Conservation (phyloP, 1,140 invertebrate species). For the Drosophila lini region DNA sequence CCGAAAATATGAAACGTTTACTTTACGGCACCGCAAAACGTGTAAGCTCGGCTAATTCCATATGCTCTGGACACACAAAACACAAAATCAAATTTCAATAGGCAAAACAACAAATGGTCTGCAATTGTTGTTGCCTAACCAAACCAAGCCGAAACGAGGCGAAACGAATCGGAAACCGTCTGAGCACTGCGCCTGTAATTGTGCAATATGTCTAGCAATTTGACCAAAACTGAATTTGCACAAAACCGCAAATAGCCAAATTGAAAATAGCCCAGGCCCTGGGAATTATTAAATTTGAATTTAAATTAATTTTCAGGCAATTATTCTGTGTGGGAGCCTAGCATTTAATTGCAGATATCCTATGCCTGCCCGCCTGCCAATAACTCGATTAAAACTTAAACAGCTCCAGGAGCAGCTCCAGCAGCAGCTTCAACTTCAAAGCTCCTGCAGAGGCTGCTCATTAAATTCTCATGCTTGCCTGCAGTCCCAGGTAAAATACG, state of each 20-base stretch:
- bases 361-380: constrained; percentile 19
- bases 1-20: constrained; percentile 21
- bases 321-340: constrained; percentile 1
- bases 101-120: constrained; percentile 26
- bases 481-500: constrained; percentile 52
- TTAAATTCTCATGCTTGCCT: constrained; percentile 66
- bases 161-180: constrained; percentile 14
- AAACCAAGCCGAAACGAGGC: constrained; percentile 12
- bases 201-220: constrained; percentile 45
- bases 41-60: constrained; percentile 31
- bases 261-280: constrained; percentile 18
- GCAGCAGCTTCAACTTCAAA: constrained; percentile 30
- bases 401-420: constrained; percentile 16
- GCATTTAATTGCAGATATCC: constrained; percentile 17
- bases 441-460: constrained; percentile 37
- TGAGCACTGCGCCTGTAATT: constrained; percentile 34
- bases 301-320: constrained; percentile 32
- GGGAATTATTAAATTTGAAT: constrained; percentile 50
- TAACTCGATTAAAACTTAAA: constrained; percentile 52
- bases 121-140: constrained; percentile 31
- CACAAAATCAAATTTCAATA: constrained; percentile 44
- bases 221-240: constrained; percentile 38
- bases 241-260: constrained; percentile 51
- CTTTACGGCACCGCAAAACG: constrained; percentile 24
- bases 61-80: constrained; percentile 15